phyloP scores from a whole-genome alignment of 2,113 vertebrate genomes.

The Egretta garzetta region DNA sequence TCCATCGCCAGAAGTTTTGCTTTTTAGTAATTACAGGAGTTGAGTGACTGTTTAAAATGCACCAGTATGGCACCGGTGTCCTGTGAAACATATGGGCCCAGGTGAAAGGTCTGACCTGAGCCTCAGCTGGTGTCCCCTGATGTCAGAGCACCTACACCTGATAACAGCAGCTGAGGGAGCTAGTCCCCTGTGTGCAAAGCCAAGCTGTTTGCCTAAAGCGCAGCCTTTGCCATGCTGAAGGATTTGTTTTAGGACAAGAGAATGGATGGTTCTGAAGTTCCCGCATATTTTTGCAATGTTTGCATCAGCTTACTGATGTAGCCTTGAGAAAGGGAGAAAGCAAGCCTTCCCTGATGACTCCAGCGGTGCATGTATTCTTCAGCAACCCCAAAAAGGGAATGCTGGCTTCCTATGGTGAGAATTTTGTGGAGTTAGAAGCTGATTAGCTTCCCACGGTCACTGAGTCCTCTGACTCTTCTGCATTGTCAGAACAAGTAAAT shows the following conservation, averaged over 20 bases:
- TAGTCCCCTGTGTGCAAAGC: neutral
- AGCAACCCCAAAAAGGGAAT: neutral
- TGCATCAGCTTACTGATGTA: neutral
- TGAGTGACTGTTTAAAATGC: neutral
- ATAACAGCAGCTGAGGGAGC: neutral
- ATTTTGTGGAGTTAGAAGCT: neutral
- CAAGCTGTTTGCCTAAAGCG: neutral
- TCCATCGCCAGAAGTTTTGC: neutral
- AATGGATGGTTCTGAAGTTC: neutral
- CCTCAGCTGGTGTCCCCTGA: neutral
- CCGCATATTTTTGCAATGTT: neutral
- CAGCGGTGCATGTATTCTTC: neutral
- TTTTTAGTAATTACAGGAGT: neutral
- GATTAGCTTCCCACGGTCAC: neutral
- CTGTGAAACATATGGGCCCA: neutral
- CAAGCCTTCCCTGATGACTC: neutral
- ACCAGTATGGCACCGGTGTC: accelerated
- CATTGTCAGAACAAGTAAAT: neutral
- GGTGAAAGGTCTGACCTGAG: neutral
- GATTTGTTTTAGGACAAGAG: neutral
- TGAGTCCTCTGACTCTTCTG: neutral
- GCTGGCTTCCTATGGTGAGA: neutral
- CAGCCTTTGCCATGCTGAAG: neutral
- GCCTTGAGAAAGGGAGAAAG: neutral
- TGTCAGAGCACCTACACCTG: neutral